Percentiles rank a stretch among this genome's conserved stretches.
Conservation (phyloP, 2,888 invertebrate species). For the Linhomoeus sp. region DNA sequence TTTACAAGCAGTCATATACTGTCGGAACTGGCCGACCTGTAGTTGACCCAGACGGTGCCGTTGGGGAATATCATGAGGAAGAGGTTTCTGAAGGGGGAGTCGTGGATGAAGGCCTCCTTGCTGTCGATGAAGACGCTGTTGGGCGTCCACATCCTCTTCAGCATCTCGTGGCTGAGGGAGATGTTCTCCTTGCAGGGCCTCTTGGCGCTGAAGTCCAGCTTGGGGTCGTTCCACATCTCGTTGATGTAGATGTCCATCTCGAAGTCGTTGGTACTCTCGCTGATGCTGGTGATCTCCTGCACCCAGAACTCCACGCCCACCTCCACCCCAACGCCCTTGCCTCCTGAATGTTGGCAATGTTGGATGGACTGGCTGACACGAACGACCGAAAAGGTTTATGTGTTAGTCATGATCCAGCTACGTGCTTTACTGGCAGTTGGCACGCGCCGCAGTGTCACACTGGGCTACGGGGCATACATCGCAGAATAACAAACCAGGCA, state of each 20-base stretch:
- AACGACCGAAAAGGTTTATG: too few relatives aligned
- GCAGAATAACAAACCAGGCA: too few relatives aligned
- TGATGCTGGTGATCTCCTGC: slow-evolving; percentile 24
- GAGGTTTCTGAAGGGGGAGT: slow-evolving; percentile 23
- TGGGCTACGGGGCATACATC: too few relatives aligned
- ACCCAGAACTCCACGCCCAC: slow-evolving; percentile 27
- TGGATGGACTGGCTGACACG: too few relatives aligned
- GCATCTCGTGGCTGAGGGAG: slow-evolving; percentile 17
- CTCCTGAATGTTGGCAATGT: too few relatives aligned
- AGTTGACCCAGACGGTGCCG: slow-evolving; percentile 25
- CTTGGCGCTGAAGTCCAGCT: slow-evolving; percentile 19
- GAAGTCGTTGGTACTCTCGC: slow-evolving; percentile 26
- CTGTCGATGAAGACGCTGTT: slow-evolving; percentile 22
- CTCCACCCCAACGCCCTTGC: slow-evolving; percentile 16
- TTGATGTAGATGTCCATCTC: slow-evolving; percentile 29
- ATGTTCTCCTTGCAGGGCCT: slow-evolving; percentile 21
- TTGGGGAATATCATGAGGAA: slow-evolving; percentile 23
- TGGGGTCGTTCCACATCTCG: slow-evolving; percentile 13
- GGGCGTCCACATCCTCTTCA: slow-evolving; percentile 15
- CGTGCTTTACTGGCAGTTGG: too few relatives aligned
- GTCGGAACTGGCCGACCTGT: too few relatives aligned
- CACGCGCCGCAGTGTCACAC: too few relatives aligned
- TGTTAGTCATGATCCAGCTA: too few relatives aligned
- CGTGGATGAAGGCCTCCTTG: slow-evolving; percentile 24
- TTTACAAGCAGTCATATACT: too few relatives aligned